Percentiles rank a stretch among this genome's conserved stretches.
These are phyloP conservation scores for Muscicapa striata DNA, from an alignment of 2,797 vertebrate species.

Conservation along the genomic window DNA sequence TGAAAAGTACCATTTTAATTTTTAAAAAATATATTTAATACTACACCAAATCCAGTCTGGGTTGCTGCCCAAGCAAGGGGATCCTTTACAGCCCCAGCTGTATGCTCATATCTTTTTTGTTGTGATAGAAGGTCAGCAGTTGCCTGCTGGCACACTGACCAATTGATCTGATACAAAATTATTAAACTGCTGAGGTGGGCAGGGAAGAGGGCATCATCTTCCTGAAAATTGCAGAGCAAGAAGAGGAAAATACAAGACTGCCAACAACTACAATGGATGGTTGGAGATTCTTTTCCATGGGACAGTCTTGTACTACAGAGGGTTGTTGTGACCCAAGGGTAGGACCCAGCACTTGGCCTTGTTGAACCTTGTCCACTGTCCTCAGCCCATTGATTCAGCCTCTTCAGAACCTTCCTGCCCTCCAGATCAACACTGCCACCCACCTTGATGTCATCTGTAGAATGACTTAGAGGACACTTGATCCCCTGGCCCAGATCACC, in stretches of 20 bases:
- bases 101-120: neutral
- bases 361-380: rapidly evolving
- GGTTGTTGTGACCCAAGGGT: neutral
- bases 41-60: neutral
- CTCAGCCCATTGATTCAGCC: neutral
- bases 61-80: neutral
- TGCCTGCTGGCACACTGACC: neutral
- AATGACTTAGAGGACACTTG: neutral
- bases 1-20: neutral
- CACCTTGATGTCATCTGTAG: neutral
- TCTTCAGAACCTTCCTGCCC: neutral
- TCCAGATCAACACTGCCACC: neutral
- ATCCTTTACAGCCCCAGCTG: neutral
- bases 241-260: neutral
- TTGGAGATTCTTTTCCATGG: rapidly evolving
- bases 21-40: neutral
- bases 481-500: neutral
- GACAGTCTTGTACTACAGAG: neutral
- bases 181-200: no score
- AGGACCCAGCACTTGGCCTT: neutral
- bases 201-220: neutral
- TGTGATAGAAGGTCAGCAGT: neutral
- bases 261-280: neutral
- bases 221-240: neutral
- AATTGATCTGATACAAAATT: neutral